These are phyloP conservation scores for Epinotia ramella DNA, from an alignment of 2,888 invertebrate genomes.

Conservation along the genomic window DNA sequence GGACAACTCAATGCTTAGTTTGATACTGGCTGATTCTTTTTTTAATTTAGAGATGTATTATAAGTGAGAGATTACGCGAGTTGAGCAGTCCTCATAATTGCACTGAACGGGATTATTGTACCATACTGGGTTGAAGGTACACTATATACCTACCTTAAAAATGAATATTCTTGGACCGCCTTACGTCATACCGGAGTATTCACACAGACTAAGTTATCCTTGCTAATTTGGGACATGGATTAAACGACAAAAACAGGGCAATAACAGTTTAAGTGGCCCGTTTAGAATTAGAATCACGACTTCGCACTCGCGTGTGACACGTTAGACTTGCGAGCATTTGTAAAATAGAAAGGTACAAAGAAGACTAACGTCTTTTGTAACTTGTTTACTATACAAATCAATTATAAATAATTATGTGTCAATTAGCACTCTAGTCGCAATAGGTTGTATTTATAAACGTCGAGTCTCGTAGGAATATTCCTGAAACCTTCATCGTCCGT, in stretches of 20 bases:
- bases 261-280: constrained; percentile 27
- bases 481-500: background rate
- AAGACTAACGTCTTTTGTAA: background rate
- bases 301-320: constrained; percentile 29
- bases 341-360: constrained; percentile 36
- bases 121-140: too few species aligned
- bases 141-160: background rate
- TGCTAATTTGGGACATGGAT: constrained; percentile 18
- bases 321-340: constrained; percentile 17
- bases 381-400: background rate
- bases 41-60: too few species aligned
- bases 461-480: constrained; percentile 25
- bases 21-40: too few species aligned
- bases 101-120: too few species aligned
- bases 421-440: constrained; percentile 22
- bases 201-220: background rate
- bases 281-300: constrained; percentile 31
- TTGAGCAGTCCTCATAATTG: too few species aligned
- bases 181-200: background rate
- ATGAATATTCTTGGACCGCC: background rate
- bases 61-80: too few species aligned
- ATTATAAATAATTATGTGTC: constrained; percentile 21
- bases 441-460: background rate
- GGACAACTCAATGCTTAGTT: too few species aligned
- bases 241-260: constrained; percentile 23